These are phyloP conservation scores for Troides aeacus DNA, from an alignment of 2,888 invertebrate genomes.

Conservation along the genomic window DNA sequence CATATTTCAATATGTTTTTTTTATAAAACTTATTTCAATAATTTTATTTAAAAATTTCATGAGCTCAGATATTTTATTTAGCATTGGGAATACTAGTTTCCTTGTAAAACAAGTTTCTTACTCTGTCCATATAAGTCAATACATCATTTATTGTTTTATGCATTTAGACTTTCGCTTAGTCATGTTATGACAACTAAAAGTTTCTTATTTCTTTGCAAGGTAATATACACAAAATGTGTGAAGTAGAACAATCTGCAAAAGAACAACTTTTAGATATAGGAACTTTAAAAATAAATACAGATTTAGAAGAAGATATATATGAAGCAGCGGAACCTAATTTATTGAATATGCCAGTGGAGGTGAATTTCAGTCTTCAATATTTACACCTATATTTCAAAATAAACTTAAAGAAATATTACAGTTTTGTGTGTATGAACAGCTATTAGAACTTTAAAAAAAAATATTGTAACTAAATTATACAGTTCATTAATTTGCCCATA, in stretches of 20 bases:
- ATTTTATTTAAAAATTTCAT: not conserved
- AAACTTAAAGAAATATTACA: no score
- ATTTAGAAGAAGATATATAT: conserved; percentile 39
- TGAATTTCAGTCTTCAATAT: conserved; percentile 33
- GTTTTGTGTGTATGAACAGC: no score
- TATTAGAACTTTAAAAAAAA: no score
- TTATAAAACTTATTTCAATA: not conserved
- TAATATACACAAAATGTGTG: conserved; percentile 52
- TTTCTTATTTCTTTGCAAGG: conserved; percentile 18
- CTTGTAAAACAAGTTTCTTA: conserved; percentile 34
- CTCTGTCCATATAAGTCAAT: conserved; percentile 36
- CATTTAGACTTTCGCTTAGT: conserved; percentile 13
- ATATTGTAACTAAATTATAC: no score
- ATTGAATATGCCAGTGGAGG: conserved; percentile 70
- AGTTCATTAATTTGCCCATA: no score
- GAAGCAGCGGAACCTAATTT: conserved; percentile 48
- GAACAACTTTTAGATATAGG: conserved; percentile 53
- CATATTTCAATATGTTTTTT: not conserved
- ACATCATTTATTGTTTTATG: conserved; percentile 8
- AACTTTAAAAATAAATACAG: conserved; percentile 30
- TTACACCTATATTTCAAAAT: not conserved
- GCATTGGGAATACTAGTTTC: conserved; percentile 22
- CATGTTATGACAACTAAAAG: conserved; percentile 11
- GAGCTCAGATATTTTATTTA: not conserved
- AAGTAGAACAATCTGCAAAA: conserved; percentile 49